phyloP scores from a whole-genome alignment of 2,888 invertebrate species.

The Apamea monoglypha region DNA sequence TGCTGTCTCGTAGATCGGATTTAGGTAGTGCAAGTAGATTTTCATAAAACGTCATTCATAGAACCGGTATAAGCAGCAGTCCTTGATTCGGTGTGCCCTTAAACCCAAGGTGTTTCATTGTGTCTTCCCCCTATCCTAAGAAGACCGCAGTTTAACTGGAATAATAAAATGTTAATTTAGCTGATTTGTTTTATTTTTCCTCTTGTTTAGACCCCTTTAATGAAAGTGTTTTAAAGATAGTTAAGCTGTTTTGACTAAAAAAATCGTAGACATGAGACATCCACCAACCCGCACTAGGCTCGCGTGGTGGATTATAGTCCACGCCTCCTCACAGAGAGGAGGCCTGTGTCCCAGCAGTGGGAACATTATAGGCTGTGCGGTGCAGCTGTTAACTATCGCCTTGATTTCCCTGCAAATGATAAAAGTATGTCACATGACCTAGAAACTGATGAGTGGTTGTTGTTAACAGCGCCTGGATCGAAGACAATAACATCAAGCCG shows the following conservation, averaged over 20 bases:
- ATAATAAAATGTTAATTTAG: background rate
- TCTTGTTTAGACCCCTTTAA: background rate
- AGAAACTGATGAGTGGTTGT: slow-evolving; percentile 38
- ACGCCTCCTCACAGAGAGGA: background rate
- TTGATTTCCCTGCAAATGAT: background rate
- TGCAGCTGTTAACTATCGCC: background rate
- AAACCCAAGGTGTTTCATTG: background rate
- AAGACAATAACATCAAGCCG: slow-evolving; percentile 95
- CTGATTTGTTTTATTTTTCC: slow-evolving; percentile 3
- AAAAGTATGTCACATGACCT: background rate
- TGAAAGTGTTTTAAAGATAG: background rate
- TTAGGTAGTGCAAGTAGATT: background rate
- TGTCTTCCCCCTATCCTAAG: background rate
- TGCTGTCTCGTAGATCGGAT: background rate
- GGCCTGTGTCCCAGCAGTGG: background rate
- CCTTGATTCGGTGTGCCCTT: background rate
- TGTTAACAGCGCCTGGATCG: slow-evolving; percentile 96
- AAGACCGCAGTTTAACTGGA: background rate
- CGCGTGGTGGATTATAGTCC: background rate
- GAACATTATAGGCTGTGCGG: background rate
- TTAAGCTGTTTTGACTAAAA: background rate
- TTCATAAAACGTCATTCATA: background rate
- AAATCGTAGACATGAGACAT: background rate
- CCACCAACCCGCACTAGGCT: background rate
- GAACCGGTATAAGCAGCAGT: background rate